Conservation (phyloP, 2,888 invertebrate genomes). For the Ophion ventricosus region DNA sequence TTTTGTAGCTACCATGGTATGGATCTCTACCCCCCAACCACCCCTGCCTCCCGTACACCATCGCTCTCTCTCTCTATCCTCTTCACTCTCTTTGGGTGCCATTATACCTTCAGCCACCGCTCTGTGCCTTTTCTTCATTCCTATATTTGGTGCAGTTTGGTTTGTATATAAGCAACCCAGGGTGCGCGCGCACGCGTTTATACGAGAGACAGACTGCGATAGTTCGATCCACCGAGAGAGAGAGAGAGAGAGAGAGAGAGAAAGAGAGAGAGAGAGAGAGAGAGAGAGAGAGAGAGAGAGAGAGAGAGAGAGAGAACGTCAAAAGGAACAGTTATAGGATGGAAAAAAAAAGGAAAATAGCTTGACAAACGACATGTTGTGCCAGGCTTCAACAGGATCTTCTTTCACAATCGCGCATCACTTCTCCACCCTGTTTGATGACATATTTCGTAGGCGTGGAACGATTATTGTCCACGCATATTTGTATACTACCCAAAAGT, state of each 20-base stretch:
- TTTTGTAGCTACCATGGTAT: slow-evolving; percentile 54
- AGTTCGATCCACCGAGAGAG: background rate
- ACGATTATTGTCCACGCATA: slow-evolving; percentile 3
- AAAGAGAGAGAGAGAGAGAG: background rate
- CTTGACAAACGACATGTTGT: slow-evolving; percentile 28
- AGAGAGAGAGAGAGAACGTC: background rate
- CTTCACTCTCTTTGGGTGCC: slow-evolving; percentile 16
- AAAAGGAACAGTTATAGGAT: background rate
- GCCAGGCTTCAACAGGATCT: background rate
- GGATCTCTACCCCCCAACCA: slow-evolving; percentile 8
- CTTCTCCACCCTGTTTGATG: slow-evolving; percentile 32
- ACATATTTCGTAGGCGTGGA: slow-evolving; percentile 54
- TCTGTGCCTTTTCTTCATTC: slow-evolving; percentile 50
- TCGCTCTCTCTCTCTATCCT: background rate
- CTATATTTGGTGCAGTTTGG: slow-evolving; percentile 1
- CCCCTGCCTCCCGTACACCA: background rate
- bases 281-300: background rate
- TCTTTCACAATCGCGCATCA: slow-evolving; percentile 13
- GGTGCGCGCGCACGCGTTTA: background rate
- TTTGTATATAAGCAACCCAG: background rate
- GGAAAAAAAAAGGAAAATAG: slow-evolving; percentile 1
- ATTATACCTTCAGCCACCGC: slow-evolving; percentile 24
- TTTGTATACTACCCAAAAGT: background rate
- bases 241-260: background rate
- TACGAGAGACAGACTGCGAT: background rate